Percentiles rank a stretch among this genome's conserved stretches.
Conservation (phyloP, 2,888 invertebrate species). For the Trachelus iudaicus region DNA sequence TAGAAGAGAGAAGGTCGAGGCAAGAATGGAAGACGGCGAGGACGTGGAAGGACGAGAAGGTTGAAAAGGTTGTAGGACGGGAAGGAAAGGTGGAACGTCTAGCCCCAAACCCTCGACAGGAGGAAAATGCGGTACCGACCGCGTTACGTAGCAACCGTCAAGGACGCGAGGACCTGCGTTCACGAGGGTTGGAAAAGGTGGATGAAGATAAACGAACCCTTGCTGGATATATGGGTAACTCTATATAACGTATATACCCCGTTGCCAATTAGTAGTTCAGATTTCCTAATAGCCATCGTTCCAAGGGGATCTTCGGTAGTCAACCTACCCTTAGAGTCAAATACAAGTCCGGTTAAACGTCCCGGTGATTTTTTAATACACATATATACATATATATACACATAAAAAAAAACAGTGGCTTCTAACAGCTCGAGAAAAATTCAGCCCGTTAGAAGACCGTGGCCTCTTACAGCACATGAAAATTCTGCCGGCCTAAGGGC, state of each 20-base stretch:
- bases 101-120: not conserved
- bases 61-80: not conserved
- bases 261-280: too few relatives aligned
- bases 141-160: constrained; percentile 6
- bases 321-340: too few relatives aligned
- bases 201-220: constrained; percentile 1
- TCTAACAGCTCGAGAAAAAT: too few relatives aligned
- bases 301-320: too few relatives aligned
- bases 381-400: not conserved
- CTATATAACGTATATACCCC: not conserved
- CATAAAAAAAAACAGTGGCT: not conserved
- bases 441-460: too few relatives aligned
- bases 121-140: not conserved
- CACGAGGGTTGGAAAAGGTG: not conserved
- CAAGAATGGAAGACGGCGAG: too few relatives aligned
- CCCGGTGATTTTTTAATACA: not conserved
- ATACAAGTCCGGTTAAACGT: too few relatives aligned
- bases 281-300: too few relatives aligned
- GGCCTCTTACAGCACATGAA: too few relatives aligned
- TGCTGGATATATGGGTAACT: not conserved
- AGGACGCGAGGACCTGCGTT: constrained; percentile 2
- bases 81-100: not conserved
- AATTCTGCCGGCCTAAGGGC: too few relatives aligned
- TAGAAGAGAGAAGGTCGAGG: too few relatives aligned
- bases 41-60: too few relatives aligned